Evolutionary conservation across 2,113 vertebrate species (phyloP), one percentile per base, ranked within the genome.

Genomic region (Nesoenas mayeri): DNA sequence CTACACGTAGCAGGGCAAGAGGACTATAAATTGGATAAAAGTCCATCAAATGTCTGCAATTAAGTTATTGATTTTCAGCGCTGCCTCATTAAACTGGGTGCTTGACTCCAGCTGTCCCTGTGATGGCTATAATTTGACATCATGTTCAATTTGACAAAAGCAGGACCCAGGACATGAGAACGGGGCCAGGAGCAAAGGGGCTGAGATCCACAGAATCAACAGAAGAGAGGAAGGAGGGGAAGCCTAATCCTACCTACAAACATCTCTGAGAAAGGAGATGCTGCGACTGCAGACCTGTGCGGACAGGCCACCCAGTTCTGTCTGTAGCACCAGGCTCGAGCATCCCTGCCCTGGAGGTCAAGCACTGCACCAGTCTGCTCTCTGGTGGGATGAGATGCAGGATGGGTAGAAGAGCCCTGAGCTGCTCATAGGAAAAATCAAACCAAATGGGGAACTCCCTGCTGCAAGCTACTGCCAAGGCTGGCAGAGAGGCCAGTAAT

Each of bases 41-140:
- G 97, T 97, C 98, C 97, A 97, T 98, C 97, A 97, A 97, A 96
- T 56, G 87, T 88, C 90, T 95, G 97, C 98, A 98, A 98, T 98
- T 98, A 98, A 97, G 97, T 97, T 98, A 98, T 98, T 97, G 98
- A 98, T 98, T 98, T 98, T 97, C 82, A 94, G 91, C 82, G n/a
- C 95, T 96, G 97, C 95, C 97, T 98, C 97, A 97, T 98, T 98
- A 98, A 98, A 97, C 96, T 64, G 94, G 96, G 96, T 95, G 94
- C 95, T 97, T 96, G 96, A 94, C 93, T 97, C 57, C 48, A 96
- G 79, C 96, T 95, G 96, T 95, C 97, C 97, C 97, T 91, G 95
- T 77, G 85, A 97, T 95, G 92, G 95, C 82, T 98, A 96, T 98
- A 98, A 98, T 97, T 97, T 96, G 97, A 98, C 97, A 98, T 97